Evolutionary conservation across 2,888 invertebrate species (phyloP), one percentile per base, ranked within the genome.

Genomic region (Noctua janthe): DNA sequence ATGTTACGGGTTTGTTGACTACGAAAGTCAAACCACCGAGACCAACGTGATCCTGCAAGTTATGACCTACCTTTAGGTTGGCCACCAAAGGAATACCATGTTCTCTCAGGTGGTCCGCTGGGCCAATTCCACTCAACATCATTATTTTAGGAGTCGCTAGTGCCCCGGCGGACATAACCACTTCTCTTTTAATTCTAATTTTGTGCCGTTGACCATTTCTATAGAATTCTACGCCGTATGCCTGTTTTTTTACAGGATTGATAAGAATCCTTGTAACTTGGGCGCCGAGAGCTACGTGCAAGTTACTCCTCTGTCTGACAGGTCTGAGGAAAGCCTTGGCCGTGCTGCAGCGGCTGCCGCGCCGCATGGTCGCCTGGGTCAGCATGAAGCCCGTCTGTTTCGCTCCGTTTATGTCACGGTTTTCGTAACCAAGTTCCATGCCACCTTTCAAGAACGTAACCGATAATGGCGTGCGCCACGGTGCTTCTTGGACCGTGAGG

Each of bases 81-180:
- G 98, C 97, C 15, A 98, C 91, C 0, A 99, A 97, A 0, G 98
- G 98, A 84, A 99, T 98, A 10, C 97, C 97, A 84, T 98, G 97
- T 80, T 98, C 97, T 79, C 97, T 95, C 8, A 99, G 95, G 92
- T 99, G 98, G 23, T 98, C 98, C 5, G 97, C 97, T 0, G 98
- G 99, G 0, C 99, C 99, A 43, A 99, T 97, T 0, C 99, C 99
- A 76, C 99, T 99, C 15, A 99, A 93, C 99, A 99, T 99, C 87
- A 99, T 97, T 39, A 99, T 92, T 90, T 99, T 99, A 0, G 99
- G 99, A 6, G 98, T 98, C 76, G 98, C 98, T 62, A 99, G 97
- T 0, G 99, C 98, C 0, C 99, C 99, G 0, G 99, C 98, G 4
- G 99, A 98, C 89, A 99, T 96, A 13, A 99, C 97, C 0, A 99